Evolutionary conservation across 1,140 invertebrate genomes (phyloP).

Genomic region (Leptinotarsa undecemlineata): DNA sequence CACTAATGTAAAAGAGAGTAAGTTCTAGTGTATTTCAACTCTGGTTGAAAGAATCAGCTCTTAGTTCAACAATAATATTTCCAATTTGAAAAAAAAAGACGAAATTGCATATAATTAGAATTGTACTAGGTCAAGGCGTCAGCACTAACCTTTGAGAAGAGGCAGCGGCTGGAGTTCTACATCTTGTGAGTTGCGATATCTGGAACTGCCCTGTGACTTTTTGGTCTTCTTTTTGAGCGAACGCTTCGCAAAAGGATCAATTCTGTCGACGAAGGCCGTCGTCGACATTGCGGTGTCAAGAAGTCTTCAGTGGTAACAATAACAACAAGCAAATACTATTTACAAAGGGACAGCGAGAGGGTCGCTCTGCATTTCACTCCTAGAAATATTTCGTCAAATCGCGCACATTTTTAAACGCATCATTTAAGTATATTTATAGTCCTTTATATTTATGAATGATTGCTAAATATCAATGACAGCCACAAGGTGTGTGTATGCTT

Average conservation of each 20-base stretch:
- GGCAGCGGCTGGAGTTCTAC: constrained; percentile 86
- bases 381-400: constrained; percentile 45
- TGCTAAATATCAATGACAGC: constrained; percentile 49
- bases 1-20: too few species aligned
- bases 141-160: constrained; percentile 77
- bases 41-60: too few species aligned
- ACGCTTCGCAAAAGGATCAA: constrained; percentile 91
- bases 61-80: too few species aligned
- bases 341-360: constrained; percentile 42
- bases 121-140: constrained; percentile 10
- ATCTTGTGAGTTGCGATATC: constrained; percentile 87
- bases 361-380: constrained; percentile 48
- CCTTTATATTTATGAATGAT: constrained; percentile 47
- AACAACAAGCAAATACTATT: constrained; percentile 42
- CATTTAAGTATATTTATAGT: constrained; percentile 40
- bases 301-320: constrained; percentile 29
- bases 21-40: too few species aligned
- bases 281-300: constrained; percentile 66
- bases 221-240: constrained; percentile 92
- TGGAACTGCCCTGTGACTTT: constrained; percentile 88
- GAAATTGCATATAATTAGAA: neutral
- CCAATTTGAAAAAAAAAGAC: neutral
- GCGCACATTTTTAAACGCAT: constrained; percentile 43
- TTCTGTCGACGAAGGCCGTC: constrained; percentile 88
- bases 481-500: constrained; percentile 50